Percentiles rank a stretch among this genome's conserved stretches.
These are phyloP conservation scores for Hydropsyche tenuis DNA, from an alignment of 1,140 invertebrate species.

Conservation along the genomic window DNA sequence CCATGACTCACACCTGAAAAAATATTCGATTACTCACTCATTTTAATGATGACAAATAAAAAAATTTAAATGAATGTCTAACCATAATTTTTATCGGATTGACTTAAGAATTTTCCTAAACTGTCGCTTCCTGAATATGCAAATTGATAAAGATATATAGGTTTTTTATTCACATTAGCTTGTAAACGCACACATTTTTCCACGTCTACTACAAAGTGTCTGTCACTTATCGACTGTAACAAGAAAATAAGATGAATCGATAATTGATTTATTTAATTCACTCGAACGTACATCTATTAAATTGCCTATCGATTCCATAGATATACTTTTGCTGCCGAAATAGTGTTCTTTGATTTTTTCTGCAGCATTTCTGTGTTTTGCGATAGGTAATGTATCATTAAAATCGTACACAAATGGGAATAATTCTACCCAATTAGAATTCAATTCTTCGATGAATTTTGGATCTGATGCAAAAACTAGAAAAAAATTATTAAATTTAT, in stretches of 20 bases:
- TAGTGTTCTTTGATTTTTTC: conserved; percentile 66
- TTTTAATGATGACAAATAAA: conserved; percentile 28
- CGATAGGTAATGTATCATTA: conserved; percentile 65
- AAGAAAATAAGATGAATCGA: not conserved
- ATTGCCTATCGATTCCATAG: conserved; percentile 56
- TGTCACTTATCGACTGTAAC: conserved; percentile 64
- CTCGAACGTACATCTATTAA: conserved; percentile 54
- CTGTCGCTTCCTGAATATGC: conserved; percentile 63
- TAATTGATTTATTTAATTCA: not conserved
- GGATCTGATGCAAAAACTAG: conserved; percentile 62
- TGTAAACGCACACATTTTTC: conserved; percentile 65
- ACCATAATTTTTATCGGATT: conserved; percentile 64
- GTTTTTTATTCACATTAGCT: conserved; percentile 61
- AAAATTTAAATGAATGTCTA: conserved; percentile 39
- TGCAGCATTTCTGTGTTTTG: conserved; percentile 57
- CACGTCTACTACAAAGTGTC: conserved; percentile 65
- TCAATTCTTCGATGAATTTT: conserved; percentile 59
- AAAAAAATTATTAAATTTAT: conserved; percentile 11
- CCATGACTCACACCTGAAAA: conserved; percentile 66
- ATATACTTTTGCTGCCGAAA: conserved; percentile 61
- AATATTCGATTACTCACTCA: not conserved
- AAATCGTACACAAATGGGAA: conserved; percentile 67
- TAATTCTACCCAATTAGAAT: conserved; percentile 65
- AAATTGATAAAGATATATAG: conserved; percentile 68
- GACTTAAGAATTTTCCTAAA: conserved; percentile 59